Evolutionary conservation across 2,888 invertebrate species (phyloP).

Genomic region (Sylvicola fuscatus): DNA sequence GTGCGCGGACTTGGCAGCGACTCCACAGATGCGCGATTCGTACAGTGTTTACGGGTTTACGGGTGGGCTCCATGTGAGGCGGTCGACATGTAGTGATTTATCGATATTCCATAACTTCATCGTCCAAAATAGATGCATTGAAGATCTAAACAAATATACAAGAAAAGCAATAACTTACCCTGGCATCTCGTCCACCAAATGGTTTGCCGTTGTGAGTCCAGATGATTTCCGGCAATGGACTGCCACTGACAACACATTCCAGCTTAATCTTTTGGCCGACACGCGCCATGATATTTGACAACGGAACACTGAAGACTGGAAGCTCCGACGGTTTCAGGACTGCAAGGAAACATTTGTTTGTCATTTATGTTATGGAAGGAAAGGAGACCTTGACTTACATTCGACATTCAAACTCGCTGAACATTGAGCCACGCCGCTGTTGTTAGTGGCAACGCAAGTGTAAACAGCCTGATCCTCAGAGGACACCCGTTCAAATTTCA

Average conservation of each 20-base stretch:
- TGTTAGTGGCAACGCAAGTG: constrained; percentile 46
- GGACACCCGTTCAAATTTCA: constrained; percentile 47
- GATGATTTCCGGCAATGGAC: constrained; percentile 37
- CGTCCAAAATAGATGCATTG: not conserved
- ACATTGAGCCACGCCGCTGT: constrained; percentile 40
- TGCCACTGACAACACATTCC: constrained; percentile 44
- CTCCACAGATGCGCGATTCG: too few species aligned
- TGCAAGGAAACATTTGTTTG: too few species aligned
- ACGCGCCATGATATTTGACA: constrained; percentile 49
- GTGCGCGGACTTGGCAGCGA: too few species aligned
- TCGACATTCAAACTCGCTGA: constrained; percentile 34
- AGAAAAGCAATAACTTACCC: constrained; percentile 28
- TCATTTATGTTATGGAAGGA: not conserved
- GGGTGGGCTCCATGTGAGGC: too few species aligned
- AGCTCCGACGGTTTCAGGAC: constrained; percentile 39
- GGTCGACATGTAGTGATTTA: too few species aligned
- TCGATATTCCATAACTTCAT: too few species aligned
- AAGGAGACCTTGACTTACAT: not conserved
- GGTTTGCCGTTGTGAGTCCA: constrained; percentile 50
- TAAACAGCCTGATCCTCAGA: constrained; percentile 49
- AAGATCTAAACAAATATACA: not conserved
- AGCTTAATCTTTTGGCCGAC: constrained; percentile 52
- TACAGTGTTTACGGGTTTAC: too few species aligned
- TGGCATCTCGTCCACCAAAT: constrained; percentile 35
- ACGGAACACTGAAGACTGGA: constrained; percentile 36